These are phyloP conservation scores for Squalus acanthias DNA, from an alignment of 2,797 vertebrate species.

Conservation along the genomic window DNA sequence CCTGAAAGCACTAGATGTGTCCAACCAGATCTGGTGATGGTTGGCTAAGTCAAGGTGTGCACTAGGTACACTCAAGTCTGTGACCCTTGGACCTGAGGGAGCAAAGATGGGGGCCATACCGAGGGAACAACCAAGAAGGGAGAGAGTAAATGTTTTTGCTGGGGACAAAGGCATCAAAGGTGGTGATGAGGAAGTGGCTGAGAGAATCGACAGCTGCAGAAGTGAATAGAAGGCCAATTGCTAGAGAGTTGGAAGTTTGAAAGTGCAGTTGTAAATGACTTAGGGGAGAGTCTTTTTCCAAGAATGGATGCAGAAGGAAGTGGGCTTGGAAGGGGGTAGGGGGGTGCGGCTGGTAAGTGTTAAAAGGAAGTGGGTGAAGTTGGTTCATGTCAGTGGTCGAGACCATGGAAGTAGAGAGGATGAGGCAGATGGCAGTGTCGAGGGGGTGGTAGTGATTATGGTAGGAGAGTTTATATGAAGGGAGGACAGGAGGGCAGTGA, in stretches of 20 bases:
- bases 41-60: too few species aligned
- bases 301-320: neutral
- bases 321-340: neutral
- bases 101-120: neutral
- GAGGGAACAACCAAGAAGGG: neutral
- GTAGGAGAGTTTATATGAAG: too few species aligned
- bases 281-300: neutral
- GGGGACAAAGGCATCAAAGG: too few species aligned
- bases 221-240: neutral
- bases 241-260: neutral
- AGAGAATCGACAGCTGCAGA: neutral
- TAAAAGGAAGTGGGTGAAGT: neutral
- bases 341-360: neutral
- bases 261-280: neutral
- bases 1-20: neutral
- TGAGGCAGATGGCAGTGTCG: neutral
- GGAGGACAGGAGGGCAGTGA: neutral
- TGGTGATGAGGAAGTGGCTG: neutral
- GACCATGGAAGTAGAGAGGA: neutral
- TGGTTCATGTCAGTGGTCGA: neutral
- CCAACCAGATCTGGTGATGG: neutral
- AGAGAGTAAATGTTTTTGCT: neutral
- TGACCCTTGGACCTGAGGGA: neutral
- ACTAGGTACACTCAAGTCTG: neutral
- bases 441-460: neutral